Evolutionary conservation across 2,797 vertebrate species (phyloP).

Genomic region (Melanotaenia parkinsoni): DNA sequence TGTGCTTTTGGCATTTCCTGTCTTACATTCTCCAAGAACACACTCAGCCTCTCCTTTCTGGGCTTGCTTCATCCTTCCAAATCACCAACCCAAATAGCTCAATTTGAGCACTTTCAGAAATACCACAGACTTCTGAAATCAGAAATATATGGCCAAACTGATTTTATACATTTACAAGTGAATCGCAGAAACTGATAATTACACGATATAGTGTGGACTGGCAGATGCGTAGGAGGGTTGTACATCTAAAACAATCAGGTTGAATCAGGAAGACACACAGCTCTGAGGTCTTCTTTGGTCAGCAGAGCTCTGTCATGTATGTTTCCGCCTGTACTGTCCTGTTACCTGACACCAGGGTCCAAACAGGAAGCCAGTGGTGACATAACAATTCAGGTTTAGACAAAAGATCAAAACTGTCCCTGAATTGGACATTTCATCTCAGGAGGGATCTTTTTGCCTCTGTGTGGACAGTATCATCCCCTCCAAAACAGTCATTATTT

Average conservation of each 20-base stretch:
- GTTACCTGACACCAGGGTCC: conserved; percentile 70
- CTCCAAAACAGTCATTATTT: no score
- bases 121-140: conserved; percentile 30
- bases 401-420: conserved; percentile 46
- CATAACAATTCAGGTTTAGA: conserved; percentile 39
- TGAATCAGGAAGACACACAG: conserved; percentile 40
- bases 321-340: conserved; percentile 69
- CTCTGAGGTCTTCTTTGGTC: conserved; percentile 57
- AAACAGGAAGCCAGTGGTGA: conserved; percentile 75
- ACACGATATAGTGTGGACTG: background rate
- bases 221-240: conserved; percentile 19
- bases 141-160: conserved; percentile 14
- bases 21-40: conserved; percentile 81
- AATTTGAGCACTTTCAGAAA: conserved; percentile 33
- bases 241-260: conserved; percentile 42
- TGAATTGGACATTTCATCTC: conserved; percentile 14
- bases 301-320: conserved; percentile 65
- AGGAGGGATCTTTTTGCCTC: conserved; percentile 22
- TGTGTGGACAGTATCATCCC: no score
- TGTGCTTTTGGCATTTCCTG: conserved; percentile 84
- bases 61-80: conserved; percentile 67
- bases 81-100: conserved; percentile 47
- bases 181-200: conserved; percentile 14
- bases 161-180: conserved; percentile 29
- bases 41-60: conserved; percentile 74